Conservation (phyloP, 2,113 vertebrate species). For the Silurus glanis region DNA sequence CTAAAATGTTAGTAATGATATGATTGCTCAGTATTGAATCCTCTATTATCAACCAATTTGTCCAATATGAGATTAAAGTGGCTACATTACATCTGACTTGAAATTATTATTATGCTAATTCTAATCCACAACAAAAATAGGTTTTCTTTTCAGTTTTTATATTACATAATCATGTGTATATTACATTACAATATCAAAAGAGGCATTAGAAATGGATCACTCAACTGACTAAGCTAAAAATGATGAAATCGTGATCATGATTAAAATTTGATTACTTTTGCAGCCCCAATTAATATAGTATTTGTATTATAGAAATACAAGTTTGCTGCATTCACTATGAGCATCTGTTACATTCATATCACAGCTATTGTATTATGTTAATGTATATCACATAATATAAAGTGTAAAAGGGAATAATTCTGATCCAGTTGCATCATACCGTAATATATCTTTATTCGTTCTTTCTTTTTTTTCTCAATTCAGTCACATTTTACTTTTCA, state of each 20-base stretch:
- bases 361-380: slow-evolving; percentile 32
- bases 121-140: neutral
- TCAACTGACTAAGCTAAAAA: neutral
- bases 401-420: slow-evolving; percentile 54
- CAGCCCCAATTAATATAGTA: slow-evolving; percentile 3
- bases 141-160: neutral
- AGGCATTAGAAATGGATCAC: neutral
- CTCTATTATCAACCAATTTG: neutral
- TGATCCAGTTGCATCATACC: slow-evolving; percentile 64
- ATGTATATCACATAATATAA: slow-evolving; percentile 36
- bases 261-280: neutral
- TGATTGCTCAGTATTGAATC: neutral
- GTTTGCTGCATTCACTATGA: neutral
- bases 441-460: slow-evolving; percentile 60
- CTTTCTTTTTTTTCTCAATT: slow-evolving; percentile 59
- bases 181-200: neutral
- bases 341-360: neutral
- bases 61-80: neutral
- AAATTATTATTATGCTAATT: neutral
- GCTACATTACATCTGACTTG: neutral
- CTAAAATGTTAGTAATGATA: neutral
- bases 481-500: slow-evolving; percentile 53
- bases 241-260: neutral
- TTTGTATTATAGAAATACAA: neutral
- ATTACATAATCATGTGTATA: neutral